A percentile compares a stretch with the other conserved stretches of the same genome.
Evolutionary conservation across 1,140 invertebrate species (phyloP).

Genomic region (Asobara japonica): DNA sequence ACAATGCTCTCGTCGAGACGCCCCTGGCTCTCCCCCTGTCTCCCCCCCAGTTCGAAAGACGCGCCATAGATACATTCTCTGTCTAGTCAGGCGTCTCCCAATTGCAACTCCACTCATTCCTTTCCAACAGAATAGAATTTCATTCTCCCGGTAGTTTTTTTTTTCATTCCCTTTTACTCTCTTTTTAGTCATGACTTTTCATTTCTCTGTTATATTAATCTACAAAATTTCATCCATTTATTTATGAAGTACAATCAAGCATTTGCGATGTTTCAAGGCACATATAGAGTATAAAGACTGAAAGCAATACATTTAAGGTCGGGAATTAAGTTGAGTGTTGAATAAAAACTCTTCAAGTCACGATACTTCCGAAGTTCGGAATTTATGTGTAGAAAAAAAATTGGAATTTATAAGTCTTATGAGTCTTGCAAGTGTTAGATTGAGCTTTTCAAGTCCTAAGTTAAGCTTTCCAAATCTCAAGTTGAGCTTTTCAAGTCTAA

Average conservation of each 20-base stretch:
- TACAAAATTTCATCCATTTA: conserved; percentile 16
- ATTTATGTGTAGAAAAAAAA: no score
- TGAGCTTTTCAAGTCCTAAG: no score
- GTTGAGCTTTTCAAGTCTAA: no score
- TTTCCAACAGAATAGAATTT: not conserved
- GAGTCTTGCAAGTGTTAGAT: no score
- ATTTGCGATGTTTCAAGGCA: no score
- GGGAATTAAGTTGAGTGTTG: no score
- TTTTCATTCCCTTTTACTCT: not conserved
- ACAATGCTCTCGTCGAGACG: conserved; percentile 29
- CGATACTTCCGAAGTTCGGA: no score
- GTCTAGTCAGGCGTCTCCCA: conserved; percentile 29
- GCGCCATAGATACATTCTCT: conserved; percentile 25
- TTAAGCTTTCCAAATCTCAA: no score
- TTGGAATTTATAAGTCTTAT: no score
- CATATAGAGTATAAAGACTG: no score
- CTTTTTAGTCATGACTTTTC: not conserved
- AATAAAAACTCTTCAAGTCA: no score
- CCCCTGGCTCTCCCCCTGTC: not conserved
- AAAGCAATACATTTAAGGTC: no score
- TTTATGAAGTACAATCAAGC: not conserved
- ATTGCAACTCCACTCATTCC: conserved; percentile 27
- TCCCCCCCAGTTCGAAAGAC: not conserved
- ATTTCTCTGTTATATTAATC: not conserved
- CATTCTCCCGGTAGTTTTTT: not conserved